Evolutionary conservation across 2,113 vertebrate species (phyloP).

Genomic region (Stigmatopora nigra): DNA sequence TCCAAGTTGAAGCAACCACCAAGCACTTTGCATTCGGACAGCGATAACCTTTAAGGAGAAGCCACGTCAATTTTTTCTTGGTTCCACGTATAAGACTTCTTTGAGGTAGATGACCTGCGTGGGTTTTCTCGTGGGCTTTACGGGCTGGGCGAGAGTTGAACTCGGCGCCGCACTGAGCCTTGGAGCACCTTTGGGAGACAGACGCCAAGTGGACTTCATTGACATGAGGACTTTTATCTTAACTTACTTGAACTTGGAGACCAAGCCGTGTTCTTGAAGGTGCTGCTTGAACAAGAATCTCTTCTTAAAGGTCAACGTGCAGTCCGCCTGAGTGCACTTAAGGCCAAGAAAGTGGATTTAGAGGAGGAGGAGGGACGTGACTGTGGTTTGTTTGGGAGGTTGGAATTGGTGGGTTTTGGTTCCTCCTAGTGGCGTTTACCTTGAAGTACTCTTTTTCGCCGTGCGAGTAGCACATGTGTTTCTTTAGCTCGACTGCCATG

Average conservation of each 20-base stretch:
- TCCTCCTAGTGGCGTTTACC: conserved; percentile 58
- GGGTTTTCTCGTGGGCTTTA: conserved; percentile 69
- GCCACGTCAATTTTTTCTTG: neutral
- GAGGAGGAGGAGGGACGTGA: neutral
- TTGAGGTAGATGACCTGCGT: conserved; percentile 55
- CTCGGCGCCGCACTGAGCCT: conserved; percentile 49
- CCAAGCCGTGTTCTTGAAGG: conserved; percentile 41
- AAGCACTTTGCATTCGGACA: conserved; percentile 60
- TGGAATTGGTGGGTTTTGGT: conserved; percentile 1
- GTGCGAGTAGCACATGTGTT: conserved; percentile 57
- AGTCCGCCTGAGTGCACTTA: conserved; percentile 61
- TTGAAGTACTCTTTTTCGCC: conserved; percentile 58
- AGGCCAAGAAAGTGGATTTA: neutral
- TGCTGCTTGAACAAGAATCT: conserved; percentile 60
- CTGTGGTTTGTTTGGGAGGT: neutral
- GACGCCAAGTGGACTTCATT: neutral
- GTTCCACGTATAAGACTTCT: neutral
- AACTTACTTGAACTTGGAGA: conserved; percentile 57
- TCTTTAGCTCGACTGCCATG: conserved; percentile 36
- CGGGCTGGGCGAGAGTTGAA: conserved; percentile 56
- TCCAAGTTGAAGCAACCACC: conserved; percentile 60
- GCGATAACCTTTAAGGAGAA: conserved; percentile 60
- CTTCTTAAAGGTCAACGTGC: conserved; percentile 65
- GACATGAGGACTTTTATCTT: neutral
- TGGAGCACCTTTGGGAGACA: conserved; percentile 56